Conservation (phyloP, 2,888 invertebrate genomes). For the Rambutsinella grinnellia region DNA sequence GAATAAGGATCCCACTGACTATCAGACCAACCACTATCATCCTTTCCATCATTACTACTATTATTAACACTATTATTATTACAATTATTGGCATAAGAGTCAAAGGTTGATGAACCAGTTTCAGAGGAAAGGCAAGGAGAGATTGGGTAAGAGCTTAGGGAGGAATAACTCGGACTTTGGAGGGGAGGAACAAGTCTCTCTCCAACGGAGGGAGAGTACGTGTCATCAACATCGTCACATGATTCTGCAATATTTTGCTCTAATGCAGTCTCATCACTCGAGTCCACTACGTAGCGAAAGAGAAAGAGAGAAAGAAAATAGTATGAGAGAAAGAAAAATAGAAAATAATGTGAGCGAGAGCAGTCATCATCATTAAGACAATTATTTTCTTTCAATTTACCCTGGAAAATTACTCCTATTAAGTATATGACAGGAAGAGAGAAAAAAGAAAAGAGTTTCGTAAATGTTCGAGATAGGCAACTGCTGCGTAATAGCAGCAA, state of each 20-base stretch:
- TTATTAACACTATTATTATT: constrained; percentile 27
- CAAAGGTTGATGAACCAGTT: constrained; percentile 44
- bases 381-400: constrained; percentile 14
- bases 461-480: background rate
- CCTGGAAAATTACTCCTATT: background rate
- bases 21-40: constrained; percentile 58
- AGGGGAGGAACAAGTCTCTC: constrained; percentile 21
- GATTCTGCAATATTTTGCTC: constrained; percentile 49
- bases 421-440: too few species aligned
- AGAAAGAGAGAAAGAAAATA: constrained; percentile 21
- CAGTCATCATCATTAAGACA: constrained; percentile 27
- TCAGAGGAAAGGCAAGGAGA: constrained; percentile 44
- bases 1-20: constrained; percentile 60
- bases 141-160: constrained; percentile 31
- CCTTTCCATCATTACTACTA: constrained; percentile 27
- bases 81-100: constrained; percentile 36
- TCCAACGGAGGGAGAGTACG: constrained; percentile 10
- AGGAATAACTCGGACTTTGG: constrained; percentile 38
- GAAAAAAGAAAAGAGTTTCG: too few species aligned
- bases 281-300: constrained; percentile 49
- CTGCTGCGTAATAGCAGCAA: background rate
- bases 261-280: constrained; percentile 49
- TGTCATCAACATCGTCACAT: constrained; percentile 45
- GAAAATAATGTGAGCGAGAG: background rate
- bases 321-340: background rate